Evolutionary conservation across 2,797 vertebrate species (phyloP).

Genomic region (Coreius guichenoti): DNA sequence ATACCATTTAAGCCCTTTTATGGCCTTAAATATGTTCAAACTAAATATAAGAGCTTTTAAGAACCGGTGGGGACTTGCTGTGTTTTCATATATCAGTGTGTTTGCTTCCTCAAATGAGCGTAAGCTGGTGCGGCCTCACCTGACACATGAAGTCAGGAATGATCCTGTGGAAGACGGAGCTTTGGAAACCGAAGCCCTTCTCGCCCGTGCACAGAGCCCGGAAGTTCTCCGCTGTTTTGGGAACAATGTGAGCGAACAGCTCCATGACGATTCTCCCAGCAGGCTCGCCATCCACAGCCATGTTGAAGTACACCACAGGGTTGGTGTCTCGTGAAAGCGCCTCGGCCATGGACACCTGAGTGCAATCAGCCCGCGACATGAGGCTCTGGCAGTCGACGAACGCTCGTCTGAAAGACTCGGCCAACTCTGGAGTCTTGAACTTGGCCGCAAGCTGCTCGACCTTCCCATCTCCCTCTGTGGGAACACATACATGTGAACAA

Average conservation of each 20-base stretch:
- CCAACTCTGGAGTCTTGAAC: slow-evolving; percentile 93
- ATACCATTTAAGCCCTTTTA: too few species aligned
- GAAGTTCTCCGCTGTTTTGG: slow-evolving; percentile 94
- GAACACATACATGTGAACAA: neutral
- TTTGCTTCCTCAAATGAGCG: too few species aligned
- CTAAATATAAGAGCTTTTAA: too few species aligned
- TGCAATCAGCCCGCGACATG: slow-evolving; percentile 71
- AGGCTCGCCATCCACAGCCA: slow-evolving; percentile 78
- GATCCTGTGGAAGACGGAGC: slow-evolving; percentile 90
- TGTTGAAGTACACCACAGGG: slow-evolving; percentile 86
- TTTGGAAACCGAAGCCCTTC: slow-evolving; percentile 87
- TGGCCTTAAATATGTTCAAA: too few species aligned
- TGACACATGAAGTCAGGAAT: slow-evolving; percentile 92
- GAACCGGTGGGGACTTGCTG: neutral
- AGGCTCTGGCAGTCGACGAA: slow-evolving; percentile 89
- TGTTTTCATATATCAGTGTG: slow-evolving; percentile 65
- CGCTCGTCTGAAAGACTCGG: slow-evolving; percentile 86
- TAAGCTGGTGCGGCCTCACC: too few species aligned
- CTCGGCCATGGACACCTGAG: slow-evolving; percentile 81
- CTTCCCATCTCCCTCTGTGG: slow-evolving; percentile 85
- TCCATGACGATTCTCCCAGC: slow-evolving; percentile 89
- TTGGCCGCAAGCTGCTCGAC: slow-evolving; percentile 94
- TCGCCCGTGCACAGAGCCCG: slow-evolving; percentile 90
- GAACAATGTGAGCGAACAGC: slow-evolving; percentile 89
- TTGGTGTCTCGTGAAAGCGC: slow-evolving; percentile 87